phyloP scores from a whole-genome alignment of 2,797 vertebrate species.

The Coccyzus lansbergi region DNA sequence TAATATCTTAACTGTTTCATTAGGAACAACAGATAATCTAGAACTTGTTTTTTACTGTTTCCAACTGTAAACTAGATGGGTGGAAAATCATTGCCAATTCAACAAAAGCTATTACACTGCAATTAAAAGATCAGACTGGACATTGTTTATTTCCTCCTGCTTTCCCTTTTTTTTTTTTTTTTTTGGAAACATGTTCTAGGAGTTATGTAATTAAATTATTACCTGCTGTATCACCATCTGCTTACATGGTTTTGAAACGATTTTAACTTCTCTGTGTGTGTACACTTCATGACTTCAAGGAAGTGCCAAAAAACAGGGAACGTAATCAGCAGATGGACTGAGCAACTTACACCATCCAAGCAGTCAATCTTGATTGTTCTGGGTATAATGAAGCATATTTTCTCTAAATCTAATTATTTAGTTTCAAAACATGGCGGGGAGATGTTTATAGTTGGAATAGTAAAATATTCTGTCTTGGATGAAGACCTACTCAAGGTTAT shows the following conservation, averaged over 20 bases:
- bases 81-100: background rate
- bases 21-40: background rate
- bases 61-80: background rate
- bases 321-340: constrained; percentile 75
- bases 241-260: constrained; percentile 72
- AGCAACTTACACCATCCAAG: constrained; percentile 49
- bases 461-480: background rate
- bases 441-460: background rate
- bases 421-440: background rate
- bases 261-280: constrained; percentile 68
- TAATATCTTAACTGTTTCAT: background rate
- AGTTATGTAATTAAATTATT: constrained; percentile 82
- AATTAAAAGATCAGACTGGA: constrained; percentile 39
- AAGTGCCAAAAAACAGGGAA: constrained; percentile 50
- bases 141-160: background rate
- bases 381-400: constrained; percentile 70
- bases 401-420: constrained; percentile 69
- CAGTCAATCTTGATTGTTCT: constrained; percentile 68
- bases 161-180: background rate
- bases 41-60: background rate
- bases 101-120: background rate
- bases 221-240: constrained; percentile 91
- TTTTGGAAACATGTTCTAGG: constrained; percentile 39
- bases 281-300: constrained; percentile 60
- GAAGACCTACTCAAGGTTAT: background rate